Conservation (phyloP, 2,888 invertebrate species). For the Kuschelorhynchus macadamiae region DNA sequence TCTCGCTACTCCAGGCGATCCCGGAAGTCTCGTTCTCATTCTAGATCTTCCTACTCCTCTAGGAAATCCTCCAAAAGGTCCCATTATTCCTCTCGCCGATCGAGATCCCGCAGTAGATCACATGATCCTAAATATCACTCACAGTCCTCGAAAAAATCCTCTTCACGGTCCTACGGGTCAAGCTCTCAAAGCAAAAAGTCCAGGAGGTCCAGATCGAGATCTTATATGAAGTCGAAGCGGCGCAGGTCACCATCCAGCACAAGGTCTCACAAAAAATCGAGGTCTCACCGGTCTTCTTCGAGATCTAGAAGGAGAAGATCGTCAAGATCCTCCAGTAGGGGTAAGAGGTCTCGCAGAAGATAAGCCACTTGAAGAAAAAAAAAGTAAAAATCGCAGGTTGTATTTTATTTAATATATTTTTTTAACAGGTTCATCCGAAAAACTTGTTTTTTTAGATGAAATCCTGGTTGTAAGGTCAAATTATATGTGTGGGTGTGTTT, state of each 20-base stretch:
- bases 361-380: constrained; percentile 45
- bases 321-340: constrained; percentile 55
- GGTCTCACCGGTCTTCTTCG: constrained; percentile 26
- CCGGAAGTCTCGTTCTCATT: constrained; percentile 31
- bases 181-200: constrained; percentile 1
- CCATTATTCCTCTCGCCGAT: constrained; percentile 26
- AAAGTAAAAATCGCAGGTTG: constrained; percentile 37
- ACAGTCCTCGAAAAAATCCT: constrained; percentile 48
- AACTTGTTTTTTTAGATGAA: not conserved
- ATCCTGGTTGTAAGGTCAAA: constrained; percentile 10
- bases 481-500: constrained; percentile 3
- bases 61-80: constrained; percentile 22
- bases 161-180: constrained; percentile 45
- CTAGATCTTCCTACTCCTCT: constrained; percentile 37
- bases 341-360: constrained; percentile 60
- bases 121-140: constrained; percentile 24
- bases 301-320: constrained; percentile 36
- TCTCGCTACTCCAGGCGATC: constrained; percentile 37
- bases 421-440: constrained; percentile 7
- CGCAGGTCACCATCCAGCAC: constrained; percentile 34
- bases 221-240: constrained; percentile 47
- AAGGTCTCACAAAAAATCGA: constrained; percentile 23
- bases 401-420: constrained; percentile 26
- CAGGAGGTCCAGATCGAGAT: constrained; percentile 47
- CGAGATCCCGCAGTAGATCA: constrained; percentile 44